Percentiles rank a stretch among this genome's conserved stretches.
These are phyloP conservation scores for Euglossa dilemma DNA, from an alignment of 1,140 invertebrate genomes.

Conservation along the genomic window DNA sequence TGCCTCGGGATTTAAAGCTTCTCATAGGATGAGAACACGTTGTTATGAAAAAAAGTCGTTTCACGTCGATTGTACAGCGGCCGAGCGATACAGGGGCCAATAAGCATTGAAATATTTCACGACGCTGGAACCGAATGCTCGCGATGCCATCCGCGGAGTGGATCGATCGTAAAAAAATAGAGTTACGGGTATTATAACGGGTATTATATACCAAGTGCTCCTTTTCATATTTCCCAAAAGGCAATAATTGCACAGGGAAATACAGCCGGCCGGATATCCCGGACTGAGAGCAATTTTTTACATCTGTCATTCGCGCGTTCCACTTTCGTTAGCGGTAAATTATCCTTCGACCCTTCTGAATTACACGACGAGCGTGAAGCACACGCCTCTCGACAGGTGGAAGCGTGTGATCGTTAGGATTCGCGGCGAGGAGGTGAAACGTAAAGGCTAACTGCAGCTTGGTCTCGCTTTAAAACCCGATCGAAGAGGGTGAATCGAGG, in stretches of 20 bases:
- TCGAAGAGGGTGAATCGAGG: neutral
- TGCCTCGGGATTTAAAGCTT: conserved; percentile 21
- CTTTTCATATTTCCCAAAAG: neutral
- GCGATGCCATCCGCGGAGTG: neutral
- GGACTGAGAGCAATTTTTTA: neutral
- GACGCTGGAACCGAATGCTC: neutral
- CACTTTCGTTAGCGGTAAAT: no score
- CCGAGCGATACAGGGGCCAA: conserved; percentile 10
- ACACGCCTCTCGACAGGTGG: no score
- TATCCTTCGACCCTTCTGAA: no score
- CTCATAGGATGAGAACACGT: conserved; percentile 23
- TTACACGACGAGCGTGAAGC: no score
- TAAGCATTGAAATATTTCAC: conserved; percentile 37
- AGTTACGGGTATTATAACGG: neutral
- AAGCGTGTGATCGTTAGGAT: neutral
- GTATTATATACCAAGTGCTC: neutral
- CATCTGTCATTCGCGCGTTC: no score
- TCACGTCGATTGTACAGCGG: conserved; percentile 10
- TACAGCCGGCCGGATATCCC: no score
- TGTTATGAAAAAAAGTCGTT: conserved; percentile 42
- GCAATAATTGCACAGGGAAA: neutral
- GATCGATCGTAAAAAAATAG: neutral
- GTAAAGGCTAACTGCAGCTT: neutral
- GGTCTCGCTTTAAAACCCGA: neutral
- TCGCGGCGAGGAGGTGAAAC: neutral